phyloP scores from a whole-genome alignment of 2,113 vertebrate genomes.

The Phyllostomus discolor region DNA sequence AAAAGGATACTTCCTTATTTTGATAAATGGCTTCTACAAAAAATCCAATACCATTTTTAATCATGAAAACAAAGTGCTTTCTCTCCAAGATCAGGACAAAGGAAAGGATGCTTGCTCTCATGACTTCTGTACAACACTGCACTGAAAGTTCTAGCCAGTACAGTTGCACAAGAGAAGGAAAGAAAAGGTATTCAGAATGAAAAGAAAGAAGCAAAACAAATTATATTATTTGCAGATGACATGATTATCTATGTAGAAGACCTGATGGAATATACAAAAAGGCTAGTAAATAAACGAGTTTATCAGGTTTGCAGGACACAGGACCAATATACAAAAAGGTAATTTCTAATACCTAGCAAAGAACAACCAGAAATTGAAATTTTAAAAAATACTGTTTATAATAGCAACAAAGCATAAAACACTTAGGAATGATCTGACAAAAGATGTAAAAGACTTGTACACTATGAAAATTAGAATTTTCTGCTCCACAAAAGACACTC shows the following conservation, averaged over 20 bases:
- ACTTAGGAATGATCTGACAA: too few relatives aligned
- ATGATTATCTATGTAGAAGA: background rate
- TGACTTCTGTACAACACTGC: background rate
- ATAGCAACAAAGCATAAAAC: too few relatives aligned
- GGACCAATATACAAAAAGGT: background rate
- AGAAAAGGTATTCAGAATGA: background rate
- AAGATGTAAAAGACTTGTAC: background rate
- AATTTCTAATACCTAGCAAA: background rate
- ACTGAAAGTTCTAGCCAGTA: background rate
- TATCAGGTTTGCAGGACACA: background rate
- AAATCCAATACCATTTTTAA: background rate
- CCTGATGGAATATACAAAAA: background rate
- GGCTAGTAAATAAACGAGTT: background rate
- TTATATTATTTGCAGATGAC: background rate
- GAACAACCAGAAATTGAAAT: background rate
- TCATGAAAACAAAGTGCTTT: background rate
- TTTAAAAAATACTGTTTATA: too few relatives aligned
- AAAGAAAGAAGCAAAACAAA: background rate
- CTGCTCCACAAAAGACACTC: background rate
- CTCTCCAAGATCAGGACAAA: background rate
- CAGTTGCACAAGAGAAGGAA: background rate
- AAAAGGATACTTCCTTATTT: background rate
- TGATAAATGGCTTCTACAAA: background rate
- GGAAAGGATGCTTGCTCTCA: background rate
- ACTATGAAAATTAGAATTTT: background rate